A percentile compares a stretch with the other conserved stretches of the same genome.
These are phyloP conservation scores for Plectrocnemia conspersa DNA, from an alignment of 1,140 invertebrate genomes.

Conservation along the genomic window DNA sequence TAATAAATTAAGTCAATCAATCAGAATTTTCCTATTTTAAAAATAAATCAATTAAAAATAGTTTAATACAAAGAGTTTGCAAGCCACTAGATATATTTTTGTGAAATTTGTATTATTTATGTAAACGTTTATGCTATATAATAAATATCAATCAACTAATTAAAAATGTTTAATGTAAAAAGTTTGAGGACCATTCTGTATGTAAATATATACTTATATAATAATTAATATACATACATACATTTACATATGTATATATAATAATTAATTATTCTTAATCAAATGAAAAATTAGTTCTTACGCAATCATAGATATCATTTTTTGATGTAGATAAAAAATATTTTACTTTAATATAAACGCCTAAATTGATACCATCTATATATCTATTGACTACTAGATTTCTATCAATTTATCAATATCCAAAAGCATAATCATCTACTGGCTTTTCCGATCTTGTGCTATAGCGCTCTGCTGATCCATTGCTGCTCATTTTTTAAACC, in stretches of 20 bases:
- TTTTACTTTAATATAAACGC: no score
- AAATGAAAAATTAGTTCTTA: background rate
- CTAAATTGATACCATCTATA: no score
- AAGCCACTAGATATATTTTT: background rate
- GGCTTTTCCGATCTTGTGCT: no score
- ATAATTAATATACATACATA: background rate
- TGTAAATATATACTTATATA: background rate
- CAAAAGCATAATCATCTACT: no score
- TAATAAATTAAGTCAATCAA: slow-evolving; percentile 2
- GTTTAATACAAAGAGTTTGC: background rate
- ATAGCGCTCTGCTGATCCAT: no score
- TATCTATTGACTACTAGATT: no score
- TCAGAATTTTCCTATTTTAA: background rate
- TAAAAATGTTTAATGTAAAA: background rate
- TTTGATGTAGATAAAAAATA: no score
- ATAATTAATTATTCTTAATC: background rate
- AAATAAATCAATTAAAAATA: background rate
- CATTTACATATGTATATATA: background rate
- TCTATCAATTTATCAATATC: no score
- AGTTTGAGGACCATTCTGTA: background rate
- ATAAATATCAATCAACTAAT: background rate
- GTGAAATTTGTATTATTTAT: background rate
- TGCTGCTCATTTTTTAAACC: no score
- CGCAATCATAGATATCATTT: background rate
- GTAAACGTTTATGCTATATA: background rate